Evolutionary conservation across 1,140 invertebrate species (phyloP), one percentile per base, ranked within the genome.

Genomic region (Drosophila watanabei): DNA sequence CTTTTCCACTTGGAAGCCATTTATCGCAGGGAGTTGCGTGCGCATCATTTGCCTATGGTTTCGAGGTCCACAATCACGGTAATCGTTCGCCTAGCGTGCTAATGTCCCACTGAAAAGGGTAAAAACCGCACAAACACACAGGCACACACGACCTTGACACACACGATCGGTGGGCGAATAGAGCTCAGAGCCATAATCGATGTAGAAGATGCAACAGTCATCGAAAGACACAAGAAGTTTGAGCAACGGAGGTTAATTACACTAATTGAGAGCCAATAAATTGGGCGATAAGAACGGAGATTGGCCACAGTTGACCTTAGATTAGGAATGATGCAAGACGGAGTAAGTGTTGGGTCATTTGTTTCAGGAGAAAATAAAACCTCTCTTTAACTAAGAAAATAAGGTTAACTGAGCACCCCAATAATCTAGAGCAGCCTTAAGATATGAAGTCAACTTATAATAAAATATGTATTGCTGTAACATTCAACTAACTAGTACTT

Each of bases 161-260:
- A 73, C 68, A 73, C 70, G 70, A 73, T 60, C 70, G 46, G 68
- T 73, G 71, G 71, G 28, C 33, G 52, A 72, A 73, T 73, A 51
- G 54, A 37, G 52, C 65, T 58, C 24, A 11, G 33, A 52, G 51
- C 16, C 14, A 35, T 41, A 70, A 70, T 35, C 51, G 30, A 69
- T 35, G 51, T 28, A 28, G 35, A 28, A 33, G 24, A 30, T 72
- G 71, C 71, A 73, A 52, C 16, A 49, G 39, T 43, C 71, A 73
- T 41, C 32, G 46, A 24, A 32, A 32, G 18, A 45, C 10, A 39
- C 56, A 73, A 73, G 71, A 73, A 73, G 71, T 71, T 57, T n/a
- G 68, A 11, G 13, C 16, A 35, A 5, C 39, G 28, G 14, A 52
- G 45, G 56, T 20, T 73, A 73, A 73, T 73, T 73, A 73, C 20